These are phyloP conservation scores for Emydoidea blandingii DNA, from an alignment of 2,797 vertebrate genomes.

Conservation along the genomic window DNA sequence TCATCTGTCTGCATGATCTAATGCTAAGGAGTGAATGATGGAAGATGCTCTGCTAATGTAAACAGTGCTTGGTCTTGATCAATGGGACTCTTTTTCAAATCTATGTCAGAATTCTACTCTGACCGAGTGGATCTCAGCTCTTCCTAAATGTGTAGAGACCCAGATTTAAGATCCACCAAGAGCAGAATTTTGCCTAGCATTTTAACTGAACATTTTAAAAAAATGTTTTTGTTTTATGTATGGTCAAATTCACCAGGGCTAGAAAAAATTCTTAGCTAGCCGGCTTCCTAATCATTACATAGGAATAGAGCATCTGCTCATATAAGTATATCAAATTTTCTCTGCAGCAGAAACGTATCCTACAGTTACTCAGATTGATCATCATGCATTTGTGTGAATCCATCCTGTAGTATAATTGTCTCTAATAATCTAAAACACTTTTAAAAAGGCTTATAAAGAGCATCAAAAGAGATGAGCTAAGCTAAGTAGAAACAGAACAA, in stretches of 20 bases:
- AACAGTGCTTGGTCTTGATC: background rate
- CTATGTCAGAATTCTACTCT: background rate
- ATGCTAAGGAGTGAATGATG: background rate
- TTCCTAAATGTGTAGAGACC: background rate
- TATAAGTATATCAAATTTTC: background rate
- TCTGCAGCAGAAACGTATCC: accelerated
- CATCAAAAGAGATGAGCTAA: background rate
- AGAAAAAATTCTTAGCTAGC: background rate
- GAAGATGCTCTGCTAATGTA: background rate
- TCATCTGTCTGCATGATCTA: background rate
- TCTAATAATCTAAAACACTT: background rate
- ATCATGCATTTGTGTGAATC: background rate
- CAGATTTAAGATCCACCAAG: background rate
- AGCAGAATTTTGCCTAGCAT: background rate
- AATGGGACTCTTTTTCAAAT: background rate
- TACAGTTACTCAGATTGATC: background rate
- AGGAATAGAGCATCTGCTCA: background rate
- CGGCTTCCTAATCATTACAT: background rate
- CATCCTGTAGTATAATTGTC: background rate
- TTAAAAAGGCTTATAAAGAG: background rate
- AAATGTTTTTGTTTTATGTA: background rate
- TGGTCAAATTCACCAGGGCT: background rate
- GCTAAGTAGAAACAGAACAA: background rate
- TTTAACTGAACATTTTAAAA: background rate
- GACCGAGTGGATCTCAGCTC: background rate